These are phyloP conservation scores for Drosophila burlai DNA, from an alignment of 1,140 invertebrate genomes.

Conservation along the genomic window DNA sequence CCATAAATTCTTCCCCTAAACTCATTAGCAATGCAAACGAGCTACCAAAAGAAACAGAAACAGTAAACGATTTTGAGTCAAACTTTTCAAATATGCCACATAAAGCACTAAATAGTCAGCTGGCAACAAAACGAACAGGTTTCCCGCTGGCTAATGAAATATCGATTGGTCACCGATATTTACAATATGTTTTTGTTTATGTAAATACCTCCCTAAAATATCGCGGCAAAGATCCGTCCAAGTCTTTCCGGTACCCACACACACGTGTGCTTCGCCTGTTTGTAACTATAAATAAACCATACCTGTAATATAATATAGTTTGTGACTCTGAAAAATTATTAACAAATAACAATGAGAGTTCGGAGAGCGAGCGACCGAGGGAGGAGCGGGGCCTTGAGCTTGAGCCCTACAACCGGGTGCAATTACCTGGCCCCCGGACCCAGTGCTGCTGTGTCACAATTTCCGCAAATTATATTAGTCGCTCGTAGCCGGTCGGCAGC, in stretches of 20 bases:
- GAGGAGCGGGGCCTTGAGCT: conserved; percentile 29
- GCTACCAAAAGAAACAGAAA: conserved; percentile 28
- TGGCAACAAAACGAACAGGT: conserved; percentile 42
- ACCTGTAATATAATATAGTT: conserved; percentile 7
- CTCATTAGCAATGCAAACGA: conserved; percentile 65
- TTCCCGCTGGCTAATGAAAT: conserved; percentile 37
- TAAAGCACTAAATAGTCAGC: conserved; percentile 35
- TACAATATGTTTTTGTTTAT: conserved; percentile 36
- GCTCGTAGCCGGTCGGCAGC: conserved; percentile 27
- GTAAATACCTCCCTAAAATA: conserved; percentile 26
- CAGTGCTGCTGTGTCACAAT: conserved; percentile 65
- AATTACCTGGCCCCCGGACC: conserved; percentile 54
- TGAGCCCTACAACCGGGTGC: conserved; percentile 42
- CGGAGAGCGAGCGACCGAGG: not conserved
- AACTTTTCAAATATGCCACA: conserved; percentile 54
- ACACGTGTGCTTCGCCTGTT: conserved; percentile 8
- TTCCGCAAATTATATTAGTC: conserved; percentile 79
- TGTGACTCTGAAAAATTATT: conserved; percentile 43
- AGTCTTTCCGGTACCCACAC: conserved; percentile 29
- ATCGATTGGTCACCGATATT: conserved; percentile 26
- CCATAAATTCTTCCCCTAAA: conserved; percentile 25
- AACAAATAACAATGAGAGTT: conserved; percentile 41
- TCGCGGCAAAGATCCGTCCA: conserved; percentile 27
- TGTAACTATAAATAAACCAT: not conserved
- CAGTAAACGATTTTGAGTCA: conserved; percentile 32